Evolutionary conservation across 37 sponge, comb jelly and placozoan genomes (phyloP).

Genomic region (Mnemiopsis leidyi): DNA sequence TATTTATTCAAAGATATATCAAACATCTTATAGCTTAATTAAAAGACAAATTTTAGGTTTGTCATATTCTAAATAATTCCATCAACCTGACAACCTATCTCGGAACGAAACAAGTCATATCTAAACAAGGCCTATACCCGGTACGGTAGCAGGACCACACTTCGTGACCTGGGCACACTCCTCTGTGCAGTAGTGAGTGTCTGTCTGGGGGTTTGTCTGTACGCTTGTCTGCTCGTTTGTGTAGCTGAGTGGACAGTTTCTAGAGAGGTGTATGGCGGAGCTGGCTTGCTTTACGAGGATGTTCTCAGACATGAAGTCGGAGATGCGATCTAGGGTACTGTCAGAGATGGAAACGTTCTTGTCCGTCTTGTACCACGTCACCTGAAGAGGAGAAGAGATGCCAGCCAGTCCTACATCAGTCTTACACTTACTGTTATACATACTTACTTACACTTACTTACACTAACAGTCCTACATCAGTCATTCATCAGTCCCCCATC

Average conservation of each 20-base stretch:
- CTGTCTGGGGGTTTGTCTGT: slow-evolving; percentile 14
- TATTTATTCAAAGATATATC: too few relatives aligned
- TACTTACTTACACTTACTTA: too few relatives aligned
- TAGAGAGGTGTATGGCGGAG: slow-evolving; percentile 18
- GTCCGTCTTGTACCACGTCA: slow-evolving; percentile 26
- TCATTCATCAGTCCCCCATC: too few relatives aligned
- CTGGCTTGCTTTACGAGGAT: background rate
- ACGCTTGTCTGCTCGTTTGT: background rate
- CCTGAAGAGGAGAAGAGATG: background rate
- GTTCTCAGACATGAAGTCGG: background rate
- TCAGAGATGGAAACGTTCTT: background rate
- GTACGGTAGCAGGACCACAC: background rate
- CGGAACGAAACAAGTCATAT: too few relatives aligned
- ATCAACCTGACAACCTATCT: too few relatives aligned
- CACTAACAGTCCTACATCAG: too few relatives aligned
- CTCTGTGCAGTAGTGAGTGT: slow-evolving; percentile 21
- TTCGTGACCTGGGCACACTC: slow-evolving; percentile 1
- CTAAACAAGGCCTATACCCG: too few relatives aligned
- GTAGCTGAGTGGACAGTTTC: background rate
- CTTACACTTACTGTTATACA: too few relatives aligned
- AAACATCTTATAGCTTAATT: too few relatives aligned
- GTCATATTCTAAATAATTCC: too few relatives aligned
- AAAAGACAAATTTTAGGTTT: too few relatives aligned
- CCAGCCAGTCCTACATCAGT: too few relatives aligned
- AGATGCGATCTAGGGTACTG: background rate